A percentile compares a stretch with the other conserved stretches of the same genome.
phyloP scores from a whole-genome alignment of 92 coral and sea anemone genomes.

The Anthopleura xanthogrammica region DNA sequence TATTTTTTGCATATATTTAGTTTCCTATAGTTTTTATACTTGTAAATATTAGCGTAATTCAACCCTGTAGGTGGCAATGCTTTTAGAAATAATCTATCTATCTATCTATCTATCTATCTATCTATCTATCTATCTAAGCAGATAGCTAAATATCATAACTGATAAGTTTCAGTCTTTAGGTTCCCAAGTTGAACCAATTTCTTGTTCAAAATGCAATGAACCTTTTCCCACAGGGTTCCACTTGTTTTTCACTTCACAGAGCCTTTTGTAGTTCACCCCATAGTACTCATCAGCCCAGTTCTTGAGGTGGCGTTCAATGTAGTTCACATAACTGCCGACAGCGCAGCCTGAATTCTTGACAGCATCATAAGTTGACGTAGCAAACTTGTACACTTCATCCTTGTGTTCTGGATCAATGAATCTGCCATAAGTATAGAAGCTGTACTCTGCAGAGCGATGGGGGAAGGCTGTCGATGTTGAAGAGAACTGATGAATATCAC shows the following conservation, averaged over 20 bases:
- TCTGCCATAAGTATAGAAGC: constrained; percentile 76
- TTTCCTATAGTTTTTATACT: too few relatives aligned
- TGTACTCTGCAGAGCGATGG: constrained; percentile 66
- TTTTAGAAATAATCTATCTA: too few relatives aligned
- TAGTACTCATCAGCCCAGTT: constrained; percentile 72
- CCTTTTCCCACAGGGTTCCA: constrained; percentile 85
- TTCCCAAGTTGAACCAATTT: constrained; percentile 85
- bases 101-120: too few relatives aligned
- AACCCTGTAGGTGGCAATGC: too few relatives aligned
- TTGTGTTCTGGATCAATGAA: constrained; percentile 45
- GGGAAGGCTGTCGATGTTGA: constrained; percentile 64
- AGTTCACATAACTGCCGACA: constrained; percentile 82
- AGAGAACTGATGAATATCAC: constrained; percentile 62
- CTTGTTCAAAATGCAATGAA: constrained; percentile 79
- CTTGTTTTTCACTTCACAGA: constrained; percentile 65
- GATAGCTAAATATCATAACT: background rate
- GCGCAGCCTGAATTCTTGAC: constrained; percentile 60
- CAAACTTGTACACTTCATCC: constrained; percentile 59
- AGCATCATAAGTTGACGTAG: constrained; percentile 69
- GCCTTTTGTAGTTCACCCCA: constrained; percentile 68
- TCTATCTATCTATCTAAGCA: too few relatives aligned
- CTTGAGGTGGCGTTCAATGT: constrained; percentile 69
- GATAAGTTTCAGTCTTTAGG: constrained; percentile 13
- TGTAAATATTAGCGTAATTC: too few relatives aligned
- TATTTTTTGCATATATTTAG: too few relatives aligned